Evolutionary conservation across 2,888 invertebrate genomes (phyloP), one percentile per base, ranked within the genome.

Genomic region (Spialia ferax): DNA sequence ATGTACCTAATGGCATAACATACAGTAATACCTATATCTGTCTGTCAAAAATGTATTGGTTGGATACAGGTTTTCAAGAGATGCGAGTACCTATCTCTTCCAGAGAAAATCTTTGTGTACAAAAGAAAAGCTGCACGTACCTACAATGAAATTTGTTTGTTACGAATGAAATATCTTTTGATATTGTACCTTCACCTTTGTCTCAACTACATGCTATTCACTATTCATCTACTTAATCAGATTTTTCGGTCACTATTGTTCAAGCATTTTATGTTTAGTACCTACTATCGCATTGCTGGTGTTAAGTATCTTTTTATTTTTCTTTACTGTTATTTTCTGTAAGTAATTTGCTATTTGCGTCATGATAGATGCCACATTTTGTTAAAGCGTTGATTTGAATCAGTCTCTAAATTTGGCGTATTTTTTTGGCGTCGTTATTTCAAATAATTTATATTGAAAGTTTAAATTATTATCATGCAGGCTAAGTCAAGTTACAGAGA

Each of bases 241-340:
- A 50, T 50, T 54, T 54, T 54, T 54, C 26, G n/a, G 54, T 54
- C 54, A 26, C 54, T 54, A 26, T 54, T 54, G 26, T 52, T 26
- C 52, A 52, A 52, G n/a, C 13, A n/a, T 52, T 52, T 23, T 52
- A 23, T 54, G 54, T 54, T 54, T 2, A n/a, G n/a, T n/a, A n/a
- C n/a, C n/a, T n/a, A 20, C n/a, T 26, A 8, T 54, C 54, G 52
- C n/a, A n/a, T 23, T 54, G n/a, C n/a, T 2, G n/a, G n/a, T 54
- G 26, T 54, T 15, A n/a, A 26, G n/a, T 54, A 2, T 22, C 22
- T 50, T 22, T 22, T 54, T 15, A n/a, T 54, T 26, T 54, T 2
- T 22, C 22, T 50, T 22, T 22, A 7, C 42, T 42, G 42, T 18
- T 42, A 18, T 42, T 42, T 42, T 35, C 13, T 35, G 4, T 42